Conservation (phyloP, 2,113 vertebrate genomes). For the Macaca nemestrina region DNA sequence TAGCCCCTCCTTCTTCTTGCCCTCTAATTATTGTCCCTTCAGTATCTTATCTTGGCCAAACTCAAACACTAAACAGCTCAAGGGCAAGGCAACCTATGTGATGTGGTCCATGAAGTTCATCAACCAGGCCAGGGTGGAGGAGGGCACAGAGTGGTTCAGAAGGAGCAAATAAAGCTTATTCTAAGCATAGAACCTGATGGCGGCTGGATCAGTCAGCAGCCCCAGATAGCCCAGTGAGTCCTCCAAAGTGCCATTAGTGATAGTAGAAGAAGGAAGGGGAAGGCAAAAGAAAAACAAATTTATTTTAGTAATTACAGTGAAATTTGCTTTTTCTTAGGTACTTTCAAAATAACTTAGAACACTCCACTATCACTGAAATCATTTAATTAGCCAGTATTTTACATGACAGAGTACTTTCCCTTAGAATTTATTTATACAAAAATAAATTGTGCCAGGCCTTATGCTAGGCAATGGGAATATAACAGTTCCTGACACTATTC, state of each 20-base stretch:
- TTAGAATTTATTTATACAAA: constrained; percentile 18
- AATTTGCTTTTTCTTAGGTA: not conserved
- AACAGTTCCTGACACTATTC: not conserved
- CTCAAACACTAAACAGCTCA: not conserved
- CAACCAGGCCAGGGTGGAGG: not conserved
- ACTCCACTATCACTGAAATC: not conserved
- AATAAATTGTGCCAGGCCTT: not conserved
- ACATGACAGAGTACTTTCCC: not conserved
- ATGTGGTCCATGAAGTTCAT: not conserved
- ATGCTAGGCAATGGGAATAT: not conserved
- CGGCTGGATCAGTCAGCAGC: not conserved
- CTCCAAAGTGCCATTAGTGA: not conserved
- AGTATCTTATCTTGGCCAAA: not conserved
- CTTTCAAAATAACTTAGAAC: constrained; percentile 13
- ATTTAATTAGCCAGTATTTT: not conserved
- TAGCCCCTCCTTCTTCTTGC: not conserved
- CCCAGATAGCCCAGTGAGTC: not conserved
- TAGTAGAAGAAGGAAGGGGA: not conserved
- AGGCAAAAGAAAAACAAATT: not conserved
- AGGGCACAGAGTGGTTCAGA: not conserved
- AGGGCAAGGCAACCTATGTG: not conserved
- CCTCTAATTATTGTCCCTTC: not conserved
- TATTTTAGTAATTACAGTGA: not conserved
- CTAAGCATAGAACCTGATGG: not conserved
- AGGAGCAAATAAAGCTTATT: not conserved